Conservation (phyloP, 2,888 invertebrate species). For the Strigamia crassipes region DNA sequence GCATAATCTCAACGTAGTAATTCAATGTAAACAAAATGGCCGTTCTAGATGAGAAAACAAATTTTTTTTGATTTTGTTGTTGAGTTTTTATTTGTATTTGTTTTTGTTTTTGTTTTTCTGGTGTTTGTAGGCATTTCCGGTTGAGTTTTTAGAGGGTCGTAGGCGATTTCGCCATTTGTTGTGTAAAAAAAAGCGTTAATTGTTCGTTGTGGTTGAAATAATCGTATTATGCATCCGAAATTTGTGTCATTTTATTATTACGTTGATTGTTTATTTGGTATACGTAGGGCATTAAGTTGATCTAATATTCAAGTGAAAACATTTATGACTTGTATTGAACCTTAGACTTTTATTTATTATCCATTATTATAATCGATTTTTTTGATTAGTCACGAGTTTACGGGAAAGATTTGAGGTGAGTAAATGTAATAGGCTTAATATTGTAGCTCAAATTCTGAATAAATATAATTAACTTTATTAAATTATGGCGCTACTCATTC, state of each 20-base stretch:
- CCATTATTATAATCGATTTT: neutral
- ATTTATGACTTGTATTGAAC: neutral
- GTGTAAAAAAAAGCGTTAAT: no score
- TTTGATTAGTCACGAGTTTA: neutral
- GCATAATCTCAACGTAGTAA: constrained; percentile 14
- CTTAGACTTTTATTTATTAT: neutral
- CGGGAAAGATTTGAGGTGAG: neutral
- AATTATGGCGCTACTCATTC: no score
- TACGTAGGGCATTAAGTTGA: constrained; percentile 8
- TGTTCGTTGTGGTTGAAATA: no score
- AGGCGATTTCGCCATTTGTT: no score
- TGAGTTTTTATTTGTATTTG: no score
- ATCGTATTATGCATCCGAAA: no score
- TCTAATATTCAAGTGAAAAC: neutral
- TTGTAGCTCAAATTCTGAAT: neutral
- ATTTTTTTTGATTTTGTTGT: no score
- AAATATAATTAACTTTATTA: neutral
- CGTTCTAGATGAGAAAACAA: neutral
- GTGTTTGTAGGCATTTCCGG: no score
- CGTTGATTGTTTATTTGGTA: neutral
- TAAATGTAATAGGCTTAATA: neutral
- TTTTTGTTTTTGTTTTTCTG: no score
- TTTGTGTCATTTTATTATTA: neutral
- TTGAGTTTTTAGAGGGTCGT: no score
- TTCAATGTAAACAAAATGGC: neutral